A percentile compares a stretch with the other conserved stretches of the same genome.
These are phyloP conservation scores for Balanococcus diminutus DNA, from an alignment of 2,888 invertebrate genomes.

Conservation along the genomic window DNA sequence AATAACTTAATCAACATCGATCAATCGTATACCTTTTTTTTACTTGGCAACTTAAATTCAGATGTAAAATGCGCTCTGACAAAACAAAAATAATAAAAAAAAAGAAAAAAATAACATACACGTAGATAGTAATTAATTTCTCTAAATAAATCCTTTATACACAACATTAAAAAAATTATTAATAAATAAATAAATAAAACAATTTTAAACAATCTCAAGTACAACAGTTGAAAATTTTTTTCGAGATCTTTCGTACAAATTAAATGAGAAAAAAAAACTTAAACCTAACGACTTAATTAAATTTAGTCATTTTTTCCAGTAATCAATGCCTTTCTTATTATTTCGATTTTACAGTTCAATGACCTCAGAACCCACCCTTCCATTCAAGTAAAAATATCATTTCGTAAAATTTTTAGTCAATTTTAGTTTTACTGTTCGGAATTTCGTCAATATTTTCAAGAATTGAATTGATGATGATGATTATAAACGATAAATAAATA, in stretches of 20 bases:
- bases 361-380: background rate
- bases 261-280: conserved; percentile 13
- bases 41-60: conserved; percentile 51
- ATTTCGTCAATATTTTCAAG: background rate
- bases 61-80: conserved; percentile 47
- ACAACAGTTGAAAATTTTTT: conserved; percentile 36
- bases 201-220: conserved; percentile 39
- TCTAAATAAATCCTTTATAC: conserved; percentile 38
- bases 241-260: conserved; percentile 26
- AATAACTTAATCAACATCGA: conserved; percentile 50
- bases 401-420: background rate
- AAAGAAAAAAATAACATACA: conserved; percentile 31
- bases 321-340: conserved; percentile 12
- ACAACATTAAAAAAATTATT: conserved; percentile 34
- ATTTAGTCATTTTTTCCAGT: background rate
- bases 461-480: conserved; percentile 30
- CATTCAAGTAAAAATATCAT: background rate
- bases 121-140: conserved; percentile 25
- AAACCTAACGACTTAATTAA: conserved; percentile 23
- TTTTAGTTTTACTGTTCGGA: background rate
- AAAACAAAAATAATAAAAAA: conserved; percentile 42
- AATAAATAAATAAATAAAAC: conserved; percentile 39
- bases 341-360: background rate
- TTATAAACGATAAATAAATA: conserved; percentile 2
- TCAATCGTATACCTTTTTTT: conserved; percentile 54